Evolutionary conservation across 2,113 vertebrate species (phyloP), one percentile per base, ranked within the genome.

Genomic region (Propithecus coquereli): DNA sequence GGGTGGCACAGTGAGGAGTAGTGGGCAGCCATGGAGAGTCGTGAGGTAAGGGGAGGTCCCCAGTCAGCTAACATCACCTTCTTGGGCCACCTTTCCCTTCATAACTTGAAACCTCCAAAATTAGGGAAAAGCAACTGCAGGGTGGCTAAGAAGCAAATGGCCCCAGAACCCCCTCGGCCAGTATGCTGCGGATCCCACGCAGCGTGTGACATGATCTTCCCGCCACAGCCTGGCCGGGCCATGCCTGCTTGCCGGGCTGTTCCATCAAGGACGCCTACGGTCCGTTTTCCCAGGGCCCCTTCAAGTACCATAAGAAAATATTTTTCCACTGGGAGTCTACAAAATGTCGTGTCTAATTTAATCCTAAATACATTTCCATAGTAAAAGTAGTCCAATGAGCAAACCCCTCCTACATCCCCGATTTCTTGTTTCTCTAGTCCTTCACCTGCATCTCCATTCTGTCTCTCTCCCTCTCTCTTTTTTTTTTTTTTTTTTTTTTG

Each of bases 321-420:
- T 90, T 82, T 96, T 88, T 71, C 96, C 94, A 66, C 79, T 66
- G 66, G 34, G 93, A 90, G 77, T 94, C 85, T 81, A 95, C 88
- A 94, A 84, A 95, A 45, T 91, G 96, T 96, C 92, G 96, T 79
- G 61, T 97, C 94, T 94, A 94, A 97, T 96, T 97, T 97, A 95
- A 96, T 81, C 73, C 57, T 88, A 87, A 95, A 96, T 80, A 68
- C 61, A 93, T 96, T 97, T 92, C 92, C 82, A 92, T 40, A 79
- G 70, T 25, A 94, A 96, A 96, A 71, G 47, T 32, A 94, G 66
- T 92, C 81, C 73, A 83, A 94, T 61, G 85, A 87, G 43, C 37
- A 87, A 88, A 80, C 54, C 70, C 87, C 34, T 66, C 54, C 59
- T 79, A 9, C 6, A 3, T 47, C 20, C 16, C 59, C 40, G 37